Conservation (phyloP, 2,888 invertebrate genomes). For the Tetropium fuscum region DNA sequence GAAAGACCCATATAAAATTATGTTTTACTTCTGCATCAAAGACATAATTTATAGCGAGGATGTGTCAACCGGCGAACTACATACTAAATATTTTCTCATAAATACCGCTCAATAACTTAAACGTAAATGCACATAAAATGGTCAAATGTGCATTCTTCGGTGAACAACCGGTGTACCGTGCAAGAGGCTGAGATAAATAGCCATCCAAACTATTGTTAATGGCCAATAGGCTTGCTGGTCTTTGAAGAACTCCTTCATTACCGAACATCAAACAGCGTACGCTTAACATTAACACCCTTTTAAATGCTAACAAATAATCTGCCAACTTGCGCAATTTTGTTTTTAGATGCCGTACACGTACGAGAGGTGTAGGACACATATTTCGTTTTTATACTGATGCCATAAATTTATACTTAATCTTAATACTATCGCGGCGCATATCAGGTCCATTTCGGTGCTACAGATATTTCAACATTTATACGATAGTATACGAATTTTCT, state of each 20-base stretch:
- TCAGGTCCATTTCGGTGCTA: too few species aligned
- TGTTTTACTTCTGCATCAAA: slow-evolving; percentile 27
- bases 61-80: slow-evolving; percentile 19
- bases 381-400: too few species aligned
- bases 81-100: slow-evolving; percentile 28
- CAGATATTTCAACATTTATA: too few species aligned
- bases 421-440: too few species aligned
- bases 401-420: too few species aligned
- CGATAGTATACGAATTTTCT: too few species aligned
- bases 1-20: slow-evolving; percentile 10
- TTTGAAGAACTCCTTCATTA: slow-evolving; percentile 27
- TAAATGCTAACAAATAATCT: slow-evolving; percentile 24
- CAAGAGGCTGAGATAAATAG: slow-evolving; percentile 19
- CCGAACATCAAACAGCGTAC: slow-evolving; percentile 24
- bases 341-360: slow-evolving; percentile 13
- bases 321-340: slow-evolving; percentile 11
- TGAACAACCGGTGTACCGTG: slow-evolving; percentile 24
- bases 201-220: slow-evolving; percentile 27
- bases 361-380: neutral
- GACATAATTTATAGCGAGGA: slow-evolving; percentile 20
- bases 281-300: slow-evolving; percentile 18
- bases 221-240: slow-evolving; percentile 10
- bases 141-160: slow-evolving; percentile 28
- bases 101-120: slow-evolving; percentile 26
- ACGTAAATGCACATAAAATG: slow-evolving; percentile 30